These are phyloP conservation scores for Chrosomus eos DNA, from an alignment of 2,797 vertebrate species.

Conservation along the genomic window DNA sequence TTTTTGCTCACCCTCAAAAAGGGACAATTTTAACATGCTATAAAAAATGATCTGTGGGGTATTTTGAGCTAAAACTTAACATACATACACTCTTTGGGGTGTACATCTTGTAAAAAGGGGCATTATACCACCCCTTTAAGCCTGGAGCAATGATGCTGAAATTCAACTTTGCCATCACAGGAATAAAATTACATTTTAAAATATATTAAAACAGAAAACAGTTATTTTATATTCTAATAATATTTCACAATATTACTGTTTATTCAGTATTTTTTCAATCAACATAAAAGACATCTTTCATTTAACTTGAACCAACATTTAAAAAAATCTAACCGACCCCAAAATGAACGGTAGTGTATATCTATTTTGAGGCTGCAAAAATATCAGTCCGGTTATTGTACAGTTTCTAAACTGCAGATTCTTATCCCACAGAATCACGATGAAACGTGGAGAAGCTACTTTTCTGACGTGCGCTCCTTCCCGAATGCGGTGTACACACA, in stretches of 20 bases:
- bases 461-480: constrained; percentile 95
- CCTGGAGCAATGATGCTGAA: no score
- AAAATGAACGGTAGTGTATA: neutral
- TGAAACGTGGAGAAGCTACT: constrained; percentile 98
- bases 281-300: neutral
- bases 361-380: neutral
- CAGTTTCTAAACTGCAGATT: neutral
- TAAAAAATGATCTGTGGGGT: no score
- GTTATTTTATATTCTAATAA: neutral
- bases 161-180: no score
- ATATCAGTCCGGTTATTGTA: neutral
- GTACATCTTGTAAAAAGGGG: no score
- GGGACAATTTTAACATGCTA: no score
- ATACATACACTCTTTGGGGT: no score
- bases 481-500: constrained; percentile 99
- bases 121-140: no score
- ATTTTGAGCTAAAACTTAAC: no score
- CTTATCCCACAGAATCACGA: constrained; percentile 86
- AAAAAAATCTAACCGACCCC: neutral
- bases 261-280: neutral
- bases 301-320: no score
- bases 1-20: no score
- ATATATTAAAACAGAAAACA: neutral
- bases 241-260: neutral
- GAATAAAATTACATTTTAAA: neutral